Evolutionary conservation across 2,888 invertebrate genomes (phyloP).

Genomic region (Cremastobaeus sp.): DNA sequence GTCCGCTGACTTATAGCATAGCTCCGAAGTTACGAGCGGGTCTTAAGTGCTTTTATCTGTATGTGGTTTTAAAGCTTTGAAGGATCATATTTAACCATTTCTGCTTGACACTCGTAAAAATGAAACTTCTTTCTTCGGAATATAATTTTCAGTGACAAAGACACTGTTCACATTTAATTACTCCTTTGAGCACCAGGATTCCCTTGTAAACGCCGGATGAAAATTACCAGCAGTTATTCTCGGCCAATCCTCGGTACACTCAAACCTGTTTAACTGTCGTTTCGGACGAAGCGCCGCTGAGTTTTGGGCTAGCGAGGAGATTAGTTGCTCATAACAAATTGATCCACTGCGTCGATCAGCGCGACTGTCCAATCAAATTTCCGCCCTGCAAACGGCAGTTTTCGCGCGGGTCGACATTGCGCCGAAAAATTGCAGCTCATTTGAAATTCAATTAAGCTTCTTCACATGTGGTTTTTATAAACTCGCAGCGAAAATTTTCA

Average conservation of each 20-base stretch:
- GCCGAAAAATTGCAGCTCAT: too few relatives aligned
- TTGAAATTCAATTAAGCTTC: too few relatives aligned
- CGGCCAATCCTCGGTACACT: not conserved
- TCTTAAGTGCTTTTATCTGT: slow-evolving; percentile 63
- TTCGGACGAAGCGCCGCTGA: too few relatives aligned
- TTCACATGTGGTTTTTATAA: too few relatives aligned
- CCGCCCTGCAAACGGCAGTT: too few relatives aligned
- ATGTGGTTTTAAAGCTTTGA: slow-evolving; percentile 61
- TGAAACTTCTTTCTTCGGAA: slow-evolving; percentile 51
- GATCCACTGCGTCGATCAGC: too few relatives aligned
- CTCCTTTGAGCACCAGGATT: slow-evolving; percentile 39
- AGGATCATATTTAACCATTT: slow-evolving; percentile 61
- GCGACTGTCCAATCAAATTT: too few relatives aligned
- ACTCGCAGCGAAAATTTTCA: too few relatives aligned
- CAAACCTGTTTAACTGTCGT: not conserved
- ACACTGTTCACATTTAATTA: slow-evolving; percentile 56
- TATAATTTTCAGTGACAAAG: slow-evolving; percentile 56
- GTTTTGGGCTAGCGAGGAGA: too few relatives aligned
- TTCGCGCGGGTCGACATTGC: too few relatives aligned
- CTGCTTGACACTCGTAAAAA: slow-evolving; percentile 60
- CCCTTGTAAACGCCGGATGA: slow-evolving; percentile 29
- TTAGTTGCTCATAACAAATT: too few relatives aligned
- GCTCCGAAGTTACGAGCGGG: slow-evolving; percentile 60
- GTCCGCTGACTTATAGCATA: slow-evolving; percentile 58
- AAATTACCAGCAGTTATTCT: slow-evolving; percentile 30